phyloP scores from a whole-genome alignment of 92 coral and sea anemone species.

The Zoanthus gigantus region DNA sequence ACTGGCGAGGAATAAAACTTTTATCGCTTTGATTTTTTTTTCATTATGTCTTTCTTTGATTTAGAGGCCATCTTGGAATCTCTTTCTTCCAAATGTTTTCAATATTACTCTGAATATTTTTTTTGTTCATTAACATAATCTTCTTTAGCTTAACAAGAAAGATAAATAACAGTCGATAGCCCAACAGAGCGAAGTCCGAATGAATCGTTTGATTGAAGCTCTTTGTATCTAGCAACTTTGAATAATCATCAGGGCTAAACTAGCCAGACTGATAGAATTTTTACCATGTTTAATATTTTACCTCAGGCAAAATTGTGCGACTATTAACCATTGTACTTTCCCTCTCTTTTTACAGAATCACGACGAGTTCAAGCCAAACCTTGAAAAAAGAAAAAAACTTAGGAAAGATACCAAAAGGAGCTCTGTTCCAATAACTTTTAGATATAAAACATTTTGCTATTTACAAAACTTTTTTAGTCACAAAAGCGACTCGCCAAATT shows the following conservation, averaged over 20 bases:
- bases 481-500: neutral
- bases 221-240: too few relatives aligned
- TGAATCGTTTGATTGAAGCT: too few relatives aligned
- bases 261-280: too few relatives aligned
- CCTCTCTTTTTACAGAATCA: neutral
- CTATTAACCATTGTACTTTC: neutral
- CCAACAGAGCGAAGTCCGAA: too few relatives aligned
- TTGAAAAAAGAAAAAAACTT: neutral
- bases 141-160: too few relatives aligned
- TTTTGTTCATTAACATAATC: too few relatives aligned
- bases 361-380: slow-evolving; percentile 10
- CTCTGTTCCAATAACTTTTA: neutral
- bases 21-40: neutral
- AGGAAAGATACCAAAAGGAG: neutral
- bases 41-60: too few relatives aligned
- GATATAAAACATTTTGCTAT: neutral
- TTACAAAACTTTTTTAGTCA: neutral
- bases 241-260: too few relatives aligned
- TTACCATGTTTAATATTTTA: neutral
- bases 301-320: neutral
- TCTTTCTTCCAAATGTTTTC: too few relatives aligned
- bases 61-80: too few relatives aligned
- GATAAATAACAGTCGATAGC: too few relatives aligned
- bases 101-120: too few relatives aligned
- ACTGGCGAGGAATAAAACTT: neutral